These are phyloP conservation scores for Sciurus vulgaris DNA, from an alignment of 2,797 vertebrate species.

Conservation along the genomic window DNA sequence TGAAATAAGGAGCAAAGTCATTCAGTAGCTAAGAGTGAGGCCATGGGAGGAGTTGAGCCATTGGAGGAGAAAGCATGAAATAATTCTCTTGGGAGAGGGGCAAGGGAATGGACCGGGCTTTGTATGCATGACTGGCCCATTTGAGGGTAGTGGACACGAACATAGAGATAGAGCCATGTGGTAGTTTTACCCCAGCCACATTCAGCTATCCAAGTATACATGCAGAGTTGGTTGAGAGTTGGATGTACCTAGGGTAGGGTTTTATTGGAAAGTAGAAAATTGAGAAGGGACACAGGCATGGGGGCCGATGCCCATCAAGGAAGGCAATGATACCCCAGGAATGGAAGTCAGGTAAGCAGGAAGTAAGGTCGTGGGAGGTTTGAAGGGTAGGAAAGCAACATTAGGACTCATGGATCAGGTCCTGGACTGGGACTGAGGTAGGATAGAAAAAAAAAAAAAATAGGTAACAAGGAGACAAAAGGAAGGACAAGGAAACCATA, in stretches of 20 bases:
- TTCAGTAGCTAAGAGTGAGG: not conserved
- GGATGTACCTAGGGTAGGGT: not conserved
- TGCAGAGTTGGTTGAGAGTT: not conserved
- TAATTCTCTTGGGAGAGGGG: not conserved
- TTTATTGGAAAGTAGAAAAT: not conserved
- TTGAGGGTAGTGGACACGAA: not conserved
- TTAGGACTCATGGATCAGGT: not conserved
- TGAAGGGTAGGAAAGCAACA: not conserved
- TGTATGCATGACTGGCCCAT: not conserved
- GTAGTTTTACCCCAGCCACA: not conserved
- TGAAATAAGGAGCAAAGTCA: not conserved
- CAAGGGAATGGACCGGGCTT: not conserved
- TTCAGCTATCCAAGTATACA: not conserved
- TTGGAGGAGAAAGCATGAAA: not conserved
- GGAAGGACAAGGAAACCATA: not conserved
- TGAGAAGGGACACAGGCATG: not conserved
- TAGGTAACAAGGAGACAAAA: not conserved
- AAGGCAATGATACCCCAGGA: not conserved
- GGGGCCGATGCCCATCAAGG: not conserved
- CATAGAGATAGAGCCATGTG: not conserved
- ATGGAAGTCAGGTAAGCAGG: not conserved
- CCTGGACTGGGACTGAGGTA: not conserved
- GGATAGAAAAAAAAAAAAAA: not conserved
- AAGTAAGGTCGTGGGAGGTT: not conserved
- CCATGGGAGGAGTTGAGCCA: not conserved